A percentile compares a stretch with the other conserved stretches of the same genome.
Conservation (phyloP, 2,888 invertebrate genomes). For the Calephelis perditalis region DNA sequence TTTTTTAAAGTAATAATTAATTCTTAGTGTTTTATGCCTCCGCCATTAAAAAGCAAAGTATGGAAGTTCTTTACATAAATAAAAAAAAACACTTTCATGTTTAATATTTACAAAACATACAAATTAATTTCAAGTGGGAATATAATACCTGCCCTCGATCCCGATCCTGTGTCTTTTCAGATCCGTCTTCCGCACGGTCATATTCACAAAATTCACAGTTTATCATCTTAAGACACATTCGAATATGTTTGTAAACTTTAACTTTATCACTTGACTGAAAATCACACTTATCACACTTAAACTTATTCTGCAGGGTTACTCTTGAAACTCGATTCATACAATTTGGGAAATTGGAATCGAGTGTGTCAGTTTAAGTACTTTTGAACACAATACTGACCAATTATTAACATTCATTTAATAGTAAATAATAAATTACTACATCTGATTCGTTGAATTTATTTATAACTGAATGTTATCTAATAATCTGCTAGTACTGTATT, state of each 20-base stretch:
- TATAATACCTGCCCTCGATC: slow-evolving; percentile 21
- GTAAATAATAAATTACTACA: too few species aligned
- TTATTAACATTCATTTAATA: too few species aligned
- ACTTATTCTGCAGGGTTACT: slow-evolving; percentile 19
- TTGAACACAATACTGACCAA: too few species aligned
- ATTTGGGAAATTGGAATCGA: too few species aligned
- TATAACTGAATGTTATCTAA: slow-evolving; percentile 3
- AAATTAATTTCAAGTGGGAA: background rate
- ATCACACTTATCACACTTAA: slow-evolving; percentile 33
- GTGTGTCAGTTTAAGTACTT: too few species aligned
- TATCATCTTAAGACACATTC: slow-evolving; percentile 22
- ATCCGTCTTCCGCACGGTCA: slow-evolving; percentile 38
- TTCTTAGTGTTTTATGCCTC: too few species aligned
- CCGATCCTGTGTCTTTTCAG: slow-evolving; percentile 39
- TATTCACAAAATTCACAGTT: slow-evolving; percentile 41
- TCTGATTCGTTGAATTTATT: too few species aligned
- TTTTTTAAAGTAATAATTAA: too few species aligned
- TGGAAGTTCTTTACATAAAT: too few species aligned
- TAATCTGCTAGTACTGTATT: too few species aligned
- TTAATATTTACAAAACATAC: background rate
- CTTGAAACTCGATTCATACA: too few species aligned
- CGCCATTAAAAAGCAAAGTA: too few species aligned
- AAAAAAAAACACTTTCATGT: background rate
- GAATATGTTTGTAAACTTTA: slow-evolving; percentile 25
- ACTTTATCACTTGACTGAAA: slow-evolving; percentile 24